Evolutionary conservation across 2,797 vertebrate species (phyloP).

Genomic region (Sebastes minor): DNA sequence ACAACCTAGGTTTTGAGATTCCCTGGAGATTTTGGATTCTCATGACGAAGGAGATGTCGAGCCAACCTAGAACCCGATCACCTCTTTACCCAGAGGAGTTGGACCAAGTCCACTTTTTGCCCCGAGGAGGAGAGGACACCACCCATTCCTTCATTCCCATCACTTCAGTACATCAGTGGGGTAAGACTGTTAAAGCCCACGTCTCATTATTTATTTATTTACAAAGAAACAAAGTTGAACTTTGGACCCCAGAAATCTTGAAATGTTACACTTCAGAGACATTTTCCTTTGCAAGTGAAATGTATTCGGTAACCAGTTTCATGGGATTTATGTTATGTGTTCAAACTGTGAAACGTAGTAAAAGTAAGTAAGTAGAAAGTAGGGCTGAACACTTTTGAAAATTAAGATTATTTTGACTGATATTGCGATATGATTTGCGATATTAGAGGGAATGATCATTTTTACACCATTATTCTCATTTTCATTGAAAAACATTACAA

Average conservation of each 20-base stretch:
- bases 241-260: no score
- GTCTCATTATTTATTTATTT: background rate
- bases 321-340: background rate
- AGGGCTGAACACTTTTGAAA: no score
- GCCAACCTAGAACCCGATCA: background rate
- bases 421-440: no score
- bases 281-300: background rate
- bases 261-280: no score
- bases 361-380: no score
- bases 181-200: background rate
- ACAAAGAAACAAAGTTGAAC: no score
- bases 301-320: background rate
- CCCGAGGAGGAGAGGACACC: background rate
- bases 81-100: background rate
- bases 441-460: no score
- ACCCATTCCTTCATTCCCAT: background rate
- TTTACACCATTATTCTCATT: no score
- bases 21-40: background rate
- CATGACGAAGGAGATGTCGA: background rate
- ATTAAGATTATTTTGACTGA: no score
- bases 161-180: background rate
- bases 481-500: no score
- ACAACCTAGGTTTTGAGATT: background rate
- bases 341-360: background rate
- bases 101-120: background rate